Evolutionary conservation across 2,113 vertebrate genomes (phyloP).

Genomic region (Charina bottae): DNA sequence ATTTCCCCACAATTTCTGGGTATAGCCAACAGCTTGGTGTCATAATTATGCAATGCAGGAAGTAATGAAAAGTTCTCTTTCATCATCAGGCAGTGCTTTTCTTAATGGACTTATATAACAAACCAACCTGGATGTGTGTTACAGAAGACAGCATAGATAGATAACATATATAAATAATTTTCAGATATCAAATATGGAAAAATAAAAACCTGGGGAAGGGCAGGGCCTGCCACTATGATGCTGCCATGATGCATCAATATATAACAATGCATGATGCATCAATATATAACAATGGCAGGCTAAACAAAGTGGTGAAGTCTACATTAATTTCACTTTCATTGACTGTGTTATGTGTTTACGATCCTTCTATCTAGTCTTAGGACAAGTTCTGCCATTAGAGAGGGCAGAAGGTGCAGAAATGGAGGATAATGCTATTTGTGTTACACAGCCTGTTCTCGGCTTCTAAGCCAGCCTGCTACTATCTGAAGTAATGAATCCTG

Average conservation of each 20-base stretch:
- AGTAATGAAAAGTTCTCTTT: neutral
- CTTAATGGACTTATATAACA: neutral
- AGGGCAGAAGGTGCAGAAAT: neutral
- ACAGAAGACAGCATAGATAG: neutral
- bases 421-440: neutral
- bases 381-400: neutral
- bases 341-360: neutral
- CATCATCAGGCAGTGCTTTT: neutral
- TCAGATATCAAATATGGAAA: neutral
- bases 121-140: neutral
- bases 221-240: neutral
- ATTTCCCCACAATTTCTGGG: neutral
- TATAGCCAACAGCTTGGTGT: neutral
- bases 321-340: neutral
- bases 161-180: neutral
- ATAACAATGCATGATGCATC: no score
- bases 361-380: neutral
- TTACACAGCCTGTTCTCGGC: neutral
- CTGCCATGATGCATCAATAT: neutral
- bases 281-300: neutral
- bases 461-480: neutral
- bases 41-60: neutral
- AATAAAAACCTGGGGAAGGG: neutral
- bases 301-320: neutral
- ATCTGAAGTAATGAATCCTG: neutral